A percentile compares a stretch with the other conserved stretches of the same genome.
Evolutionary conservation across 2,888 invertebrate species (phyloP).

Genomic region (Trissolcus brochymenae): DNA sequence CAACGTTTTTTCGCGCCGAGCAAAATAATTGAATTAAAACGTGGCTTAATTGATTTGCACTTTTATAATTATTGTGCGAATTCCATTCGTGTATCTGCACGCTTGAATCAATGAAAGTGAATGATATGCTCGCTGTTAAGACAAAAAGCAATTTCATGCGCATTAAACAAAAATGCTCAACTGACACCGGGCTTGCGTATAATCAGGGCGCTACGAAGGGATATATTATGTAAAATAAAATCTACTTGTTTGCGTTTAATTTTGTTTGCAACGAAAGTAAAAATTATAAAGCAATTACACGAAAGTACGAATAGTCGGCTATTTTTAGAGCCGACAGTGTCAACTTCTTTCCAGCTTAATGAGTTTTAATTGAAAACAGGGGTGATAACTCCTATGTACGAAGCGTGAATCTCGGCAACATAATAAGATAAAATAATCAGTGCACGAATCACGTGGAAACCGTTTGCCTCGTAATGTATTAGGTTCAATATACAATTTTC

Average conservation of each 20-base stretch:
- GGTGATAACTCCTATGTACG: slow-evolving; percentile 19
- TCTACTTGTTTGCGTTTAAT: slow-evolving; percentile 36
- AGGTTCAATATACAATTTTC: slow-evolving; percentile 21
- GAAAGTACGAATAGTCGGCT: slow-evolving; percentile 22
- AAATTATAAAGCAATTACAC: slow-evolving; percentile 44
- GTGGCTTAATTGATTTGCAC: slow-evolving; percentile 31
- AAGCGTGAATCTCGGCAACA: slow-evolving; percentile 32
- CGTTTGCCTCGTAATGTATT: slow-evolving; percentile 30
- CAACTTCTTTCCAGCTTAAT: slow-evolving; percentile 52
- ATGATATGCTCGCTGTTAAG: slow-evolving; percentile 32
- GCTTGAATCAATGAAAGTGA: slow-evolving; percentile 36
- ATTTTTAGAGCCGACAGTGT: slow-evolving; percentile 38
- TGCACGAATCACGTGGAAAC: slow-evolving; percentile 46
- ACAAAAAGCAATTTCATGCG: slow-evolving; percentile 54
- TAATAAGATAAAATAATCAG: slow-evolving; percentile 55
- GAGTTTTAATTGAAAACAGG: slow-evolving; percentile 55
- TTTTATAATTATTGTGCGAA: slow-evolving; percentile 33
- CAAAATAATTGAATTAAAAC: slow-evolving; percentile 40
- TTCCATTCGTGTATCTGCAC: slow-evolving; percentile 24
- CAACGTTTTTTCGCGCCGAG: slow-evolving; percentile 7
- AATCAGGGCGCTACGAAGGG: slow-evolving; percentile 32
- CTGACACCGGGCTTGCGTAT: slow-evolving; percentile 18
- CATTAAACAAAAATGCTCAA: slow-evolving; percentile 49
- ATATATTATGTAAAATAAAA: slow-evolving; percentile 49
- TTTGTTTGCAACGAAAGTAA: slow-evolving; percentile 28